Evolutionary conservation across 2,797 vertebrate genomes (phyloP).

Genomic region (Gambusia yucatana): DNA sequence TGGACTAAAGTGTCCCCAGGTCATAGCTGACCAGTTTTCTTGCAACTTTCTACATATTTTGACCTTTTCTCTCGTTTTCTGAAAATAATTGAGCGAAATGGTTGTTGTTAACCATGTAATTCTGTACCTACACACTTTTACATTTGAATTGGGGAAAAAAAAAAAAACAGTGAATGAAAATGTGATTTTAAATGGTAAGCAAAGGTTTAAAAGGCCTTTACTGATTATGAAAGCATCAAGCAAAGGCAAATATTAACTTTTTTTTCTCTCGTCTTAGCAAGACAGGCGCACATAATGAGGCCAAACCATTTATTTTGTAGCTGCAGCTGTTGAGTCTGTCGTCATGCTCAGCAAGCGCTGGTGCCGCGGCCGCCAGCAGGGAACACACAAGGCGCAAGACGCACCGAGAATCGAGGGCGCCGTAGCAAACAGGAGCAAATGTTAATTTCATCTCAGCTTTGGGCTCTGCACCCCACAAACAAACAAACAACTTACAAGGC

Average conservation of each 20-base stretch:
- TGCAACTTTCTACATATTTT: background rate
- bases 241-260: background rate
- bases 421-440: slow-evolving; percentile 34
- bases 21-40: background rate
- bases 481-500: slow-evolving; percentile 3
- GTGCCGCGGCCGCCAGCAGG: slow-evolving; percentile 35
- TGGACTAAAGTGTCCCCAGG: too few species aligned
- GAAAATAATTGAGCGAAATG: too few species aligned
- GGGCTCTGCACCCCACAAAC: slow-evolving; percentile 30
- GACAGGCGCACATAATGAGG: slow-evolving; percentile 22
- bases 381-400: slow-evolving; percentile 9
- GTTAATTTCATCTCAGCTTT: slow-evolving; percentile 31
- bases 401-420: slow-evolving; percentile 23
- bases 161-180: background rate
- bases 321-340: slow-evolving; percentile 13
- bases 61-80: background rate
- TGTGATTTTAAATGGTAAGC: background rate
- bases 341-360: slow-evolving; percentile 46
- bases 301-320: slow-evolving; percentile 36
- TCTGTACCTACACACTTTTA: background rate
- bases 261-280: background rate
- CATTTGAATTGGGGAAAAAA: background rate
- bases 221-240: background rate
- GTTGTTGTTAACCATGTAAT: too few species aligned
- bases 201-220: background rate